phyloP scores from a whole-genome alignment of 2,797 vertebrate species.

The Spinus pinus region DNA sequence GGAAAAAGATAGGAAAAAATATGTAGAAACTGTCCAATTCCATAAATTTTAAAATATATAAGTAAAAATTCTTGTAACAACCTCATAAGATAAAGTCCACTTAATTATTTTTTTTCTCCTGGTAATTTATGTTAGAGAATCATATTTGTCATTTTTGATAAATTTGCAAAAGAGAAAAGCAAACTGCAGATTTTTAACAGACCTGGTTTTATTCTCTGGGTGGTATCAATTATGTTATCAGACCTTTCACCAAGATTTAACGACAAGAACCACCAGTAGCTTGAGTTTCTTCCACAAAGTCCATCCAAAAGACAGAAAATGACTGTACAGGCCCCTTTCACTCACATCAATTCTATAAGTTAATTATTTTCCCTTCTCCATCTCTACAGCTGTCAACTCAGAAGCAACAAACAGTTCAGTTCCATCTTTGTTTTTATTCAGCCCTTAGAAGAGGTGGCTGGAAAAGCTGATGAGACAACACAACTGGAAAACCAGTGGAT shows the following conservation, averaged over 20 bases:
- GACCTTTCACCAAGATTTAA: background rate
- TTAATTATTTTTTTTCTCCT: background rate
- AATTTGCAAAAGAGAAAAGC: background rate
- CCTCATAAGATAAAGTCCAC: accelerated
- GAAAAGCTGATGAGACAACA: background rate
- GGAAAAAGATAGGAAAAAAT: background rate
- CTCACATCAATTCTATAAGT: background rate
- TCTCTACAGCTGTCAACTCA: background rate
- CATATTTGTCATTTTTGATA: background rate
- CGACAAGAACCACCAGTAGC: background rate
- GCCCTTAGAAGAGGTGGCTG: background rate
- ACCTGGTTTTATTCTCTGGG: background rate
- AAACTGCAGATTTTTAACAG: background rate
- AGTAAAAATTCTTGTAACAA: background rate
- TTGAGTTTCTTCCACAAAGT: background rate
- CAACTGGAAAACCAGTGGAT: background rate
- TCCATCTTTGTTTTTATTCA: background rate
- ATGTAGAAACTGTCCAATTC: background rate
- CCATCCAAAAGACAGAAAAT: background rate
- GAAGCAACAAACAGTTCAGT: background rate
- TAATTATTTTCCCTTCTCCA: background rate
- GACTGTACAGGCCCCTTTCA: background rate
- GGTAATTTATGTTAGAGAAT: background rate
- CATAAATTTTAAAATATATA: background rate
- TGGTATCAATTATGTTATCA: background rate